These are phyloP conservation scores for Mythimna albipuncta DNA, from an alignment of 2,888 invertebrate species.

Conservation along the genomic window DNA sequence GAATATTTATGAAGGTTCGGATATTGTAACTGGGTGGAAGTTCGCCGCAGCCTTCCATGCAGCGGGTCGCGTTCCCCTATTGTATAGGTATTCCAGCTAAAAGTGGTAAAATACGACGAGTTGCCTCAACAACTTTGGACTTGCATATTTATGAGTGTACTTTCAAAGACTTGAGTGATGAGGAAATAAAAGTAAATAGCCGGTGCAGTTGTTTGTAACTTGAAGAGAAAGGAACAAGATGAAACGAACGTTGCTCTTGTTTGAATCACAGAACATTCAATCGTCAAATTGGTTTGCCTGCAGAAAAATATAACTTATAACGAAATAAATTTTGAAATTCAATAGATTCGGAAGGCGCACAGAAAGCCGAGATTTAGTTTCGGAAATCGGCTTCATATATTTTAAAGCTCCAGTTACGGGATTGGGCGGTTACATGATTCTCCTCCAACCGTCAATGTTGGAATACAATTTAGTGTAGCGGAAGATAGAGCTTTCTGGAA, in stretches of 20 bases:
- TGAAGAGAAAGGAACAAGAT: conserved; percentile 69
- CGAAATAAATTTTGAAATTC: conserved; percentile 47
- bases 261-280: conserved; percentile 46
- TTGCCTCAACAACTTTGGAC: conserved; percentile 80
- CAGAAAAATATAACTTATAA: conserved; percentile 24
- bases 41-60: conserved; percentile 77
- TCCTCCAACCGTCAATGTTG: conserved; percentile 24
- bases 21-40: conserved; percentile 83
- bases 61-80: conserved; percentile 75
- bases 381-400: conserved; percentile 55
- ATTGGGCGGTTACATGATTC: conserved; percentile 46
- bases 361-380: conserved; percentile 46
- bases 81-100: conserved; percentile 81
- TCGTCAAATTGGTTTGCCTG: conserved; percentile 17
- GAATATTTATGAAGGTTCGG: conserved; percentile 87
- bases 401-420: conserved; percentile 49
- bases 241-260: conserved; percentile 61
- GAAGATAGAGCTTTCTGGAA: conserved; percentile 11
- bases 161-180: conserved; percentile 86
- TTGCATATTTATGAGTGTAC: conserved; percentile 87
- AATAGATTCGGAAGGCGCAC: conserved; percentile 32
- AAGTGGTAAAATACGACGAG: conserved; percentile 83
- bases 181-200: conserved; percentile 83
- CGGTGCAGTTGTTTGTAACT: conserved; percentile 76
- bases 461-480: conserved; percentile 41